phyloP scores from a whole-genome alignment of 2,888 invertebrate species.

The Amblyjoppa proteus region DNA sequence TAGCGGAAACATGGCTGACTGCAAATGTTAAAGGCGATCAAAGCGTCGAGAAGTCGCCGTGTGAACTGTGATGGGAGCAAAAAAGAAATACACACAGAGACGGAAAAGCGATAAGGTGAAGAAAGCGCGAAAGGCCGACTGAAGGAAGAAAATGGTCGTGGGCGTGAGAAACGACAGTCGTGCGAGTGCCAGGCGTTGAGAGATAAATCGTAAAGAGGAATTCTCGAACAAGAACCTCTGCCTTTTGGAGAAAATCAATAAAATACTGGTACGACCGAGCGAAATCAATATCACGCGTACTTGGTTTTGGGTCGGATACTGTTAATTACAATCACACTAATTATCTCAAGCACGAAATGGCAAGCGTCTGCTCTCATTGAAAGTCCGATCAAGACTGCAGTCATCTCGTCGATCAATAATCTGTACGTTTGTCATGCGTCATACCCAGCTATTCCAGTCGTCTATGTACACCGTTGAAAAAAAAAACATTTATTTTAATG shows the following conservation, averaged over 20 bases:
- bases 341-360: too few species aligned
- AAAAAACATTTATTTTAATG: too few species aligned
- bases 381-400: too few species aligned
- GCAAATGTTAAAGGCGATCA: conserved; percentile 20
- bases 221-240: conserved; percentile 18
- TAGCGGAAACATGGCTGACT: conserved; percentile 34
- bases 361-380: too few species aligned
- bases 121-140: conserved; percentile 20
- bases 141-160: background rate
- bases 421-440: too few species aligned
- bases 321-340: too few species aligned
- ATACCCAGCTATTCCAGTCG: too few species aligned
- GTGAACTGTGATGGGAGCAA: background rate
- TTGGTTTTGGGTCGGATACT: too few species aligned
- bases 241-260: conserved; percentile 9
- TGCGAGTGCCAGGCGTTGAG: conserved; percentile 1
- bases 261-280: background rate
- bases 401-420: too few species aligned
- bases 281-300: too few species aligned
- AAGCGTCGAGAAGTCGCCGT: conserved; percentile 13
- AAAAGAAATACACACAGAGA: background rate
- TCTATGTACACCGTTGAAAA: too few species aligned
- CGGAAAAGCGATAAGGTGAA: conserved; percentile 46
- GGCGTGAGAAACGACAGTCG: conserved; percentile 27
- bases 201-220: conserved; percentile 52